These are phyloP conservation scores for Drosophila nigromelanica DNA, from an alignment of 1,140 invertebrate genomes.

Conservation along the genomic window DNA sequence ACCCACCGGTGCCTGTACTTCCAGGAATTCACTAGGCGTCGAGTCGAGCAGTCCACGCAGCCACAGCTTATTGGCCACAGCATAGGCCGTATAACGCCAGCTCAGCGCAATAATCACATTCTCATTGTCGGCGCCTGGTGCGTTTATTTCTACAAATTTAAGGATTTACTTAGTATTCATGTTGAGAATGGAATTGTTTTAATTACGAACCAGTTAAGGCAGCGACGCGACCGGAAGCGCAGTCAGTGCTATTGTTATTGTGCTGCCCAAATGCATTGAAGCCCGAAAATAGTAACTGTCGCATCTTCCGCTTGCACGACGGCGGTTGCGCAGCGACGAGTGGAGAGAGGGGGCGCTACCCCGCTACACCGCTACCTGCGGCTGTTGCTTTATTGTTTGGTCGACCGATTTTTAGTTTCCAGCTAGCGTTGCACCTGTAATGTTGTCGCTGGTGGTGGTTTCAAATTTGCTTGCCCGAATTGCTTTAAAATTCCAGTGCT, in stretches of 20 bases:
- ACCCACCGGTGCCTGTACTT: slow-evolving; percentile 28
- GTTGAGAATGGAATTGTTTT: slow-evolving; percentile 21
- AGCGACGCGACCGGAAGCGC: slow-evolving; percentile 37
- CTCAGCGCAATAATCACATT: slow-evolving; percentile 52
- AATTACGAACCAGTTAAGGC: slow-evolving; percentile 60
- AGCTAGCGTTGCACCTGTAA: slow-evolving; percentile 60
- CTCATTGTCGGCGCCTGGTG: slow-evolving; percentile 7
- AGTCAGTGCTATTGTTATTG: slow-evolving; percentile 31
- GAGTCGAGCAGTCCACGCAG: slow-evolving; percentile 47
- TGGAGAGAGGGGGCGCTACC: background rate
- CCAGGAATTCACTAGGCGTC: slow-evolving; percentile 40
- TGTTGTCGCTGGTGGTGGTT: slow-evolving; percentile 71
- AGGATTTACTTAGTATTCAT: slow-evolving; percentile 49
- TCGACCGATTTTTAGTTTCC: slow-evolving; percentile 60
- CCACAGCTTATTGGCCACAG: slow-evolving; percentile 41
- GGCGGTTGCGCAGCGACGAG: slow-evolving; percentile 66
- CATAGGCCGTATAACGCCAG: slow-evolving; percentile 71
- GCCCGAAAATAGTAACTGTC: slow-evolving; percentile 76
- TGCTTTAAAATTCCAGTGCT: slow-evolving; percentile 23
- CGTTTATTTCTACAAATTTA: slow-evolving; percentile 55
- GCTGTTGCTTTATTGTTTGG: slow-evolving; percentile 45
- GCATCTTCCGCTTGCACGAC: slow-evolving; percentile 51
- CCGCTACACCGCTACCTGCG: slow-evolving; percentile 22
- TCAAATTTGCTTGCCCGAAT: background rate
- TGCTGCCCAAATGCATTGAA: slow-evolving; percentile 84